Conservation (phyloP, 2,113 vertebrate genomes). For the Tenebrosternarchus preto region DNA sequence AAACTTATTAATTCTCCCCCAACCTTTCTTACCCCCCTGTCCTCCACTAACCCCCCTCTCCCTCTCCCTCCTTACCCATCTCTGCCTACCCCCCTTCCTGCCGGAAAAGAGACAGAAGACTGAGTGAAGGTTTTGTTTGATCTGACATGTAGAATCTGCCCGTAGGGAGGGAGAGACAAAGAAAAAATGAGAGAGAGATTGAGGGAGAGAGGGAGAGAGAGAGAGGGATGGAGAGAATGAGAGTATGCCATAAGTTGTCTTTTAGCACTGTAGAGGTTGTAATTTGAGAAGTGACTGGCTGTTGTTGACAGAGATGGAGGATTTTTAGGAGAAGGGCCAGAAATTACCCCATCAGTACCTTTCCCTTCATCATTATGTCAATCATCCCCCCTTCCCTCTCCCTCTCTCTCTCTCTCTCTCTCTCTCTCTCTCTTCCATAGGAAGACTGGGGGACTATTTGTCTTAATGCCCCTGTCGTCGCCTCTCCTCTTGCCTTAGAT, state of each 20-base stretch:
- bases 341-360: constrained; percentile 71
- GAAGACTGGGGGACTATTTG: too few relatives aligned
- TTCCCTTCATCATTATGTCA: constrained; percentile 74
- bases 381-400: constrained; percentile 55
- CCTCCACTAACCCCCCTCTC: constrained; percentile 9
- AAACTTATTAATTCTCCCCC: constrained; percentile 59
- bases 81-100: background rate
- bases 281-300: constrained; percentile 72
- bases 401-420: constrained; percentile 1
- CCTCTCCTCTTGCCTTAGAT: too few relatives aligned
- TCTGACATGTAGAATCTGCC: constrained; percentile 76
- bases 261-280: constrained; percentile 65
- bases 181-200: too few relatives aligned
- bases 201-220: constrained; percentile 57
- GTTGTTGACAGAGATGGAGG: constrained; percentile 66
- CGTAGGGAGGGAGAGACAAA: constrained; percentile 53
- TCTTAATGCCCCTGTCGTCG: too few relatives aligned
- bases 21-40: constrained; percentile 9
- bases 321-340: constrained; percentile 59
- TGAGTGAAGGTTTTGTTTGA: constrained; percentile 70
- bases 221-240: constrained; percentile 57
- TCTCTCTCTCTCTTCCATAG: background rate
- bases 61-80: background rate
- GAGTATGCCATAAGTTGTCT: constrained; percentile 69
- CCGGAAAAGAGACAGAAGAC: constrained; percentile 28